A percentile compares a stretch with the other conserved stretches of the same genome.
Conservation (phyloP, 1,140 invertebrate species). For the Ylistrum balloti region DNA sequence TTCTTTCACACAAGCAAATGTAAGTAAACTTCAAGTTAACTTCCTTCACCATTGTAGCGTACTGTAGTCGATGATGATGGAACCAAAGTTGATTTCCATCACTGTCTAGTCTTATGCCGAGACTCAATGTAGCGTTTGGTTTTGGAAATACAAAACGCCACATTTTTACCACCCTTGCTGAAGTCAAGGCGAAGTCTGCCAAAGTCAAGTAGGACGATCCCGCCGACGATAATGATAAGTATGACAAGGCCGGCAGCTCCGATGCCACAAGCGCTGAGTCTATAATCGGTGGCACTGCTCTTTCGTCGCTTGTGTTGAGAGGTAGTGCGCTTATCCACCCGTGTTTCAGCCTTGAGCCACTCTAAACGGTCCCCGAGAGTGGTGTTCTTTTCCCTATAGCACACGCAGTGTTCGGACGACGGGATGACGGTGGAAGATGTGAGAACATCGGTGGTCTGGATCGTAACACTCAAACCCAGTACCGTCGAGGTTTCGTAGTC, state of each 20-base stretch:
- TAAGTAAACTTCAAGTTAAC: no score
- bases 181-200: constrained; percentile 22
- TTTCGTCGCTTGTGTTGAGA: constrained; percentile 1
- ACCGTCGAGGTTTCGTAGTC: neutral
- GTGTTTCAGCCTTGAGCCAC: neutral
- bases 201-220: constrained; percentile 6
- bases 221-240: neutral
- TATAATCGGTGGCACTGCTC: constrained; percentile 22
- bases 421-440: neutral
- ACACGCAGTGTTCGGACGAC: neutral
- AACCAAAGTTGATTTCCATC: no score
- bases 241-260: neutral
- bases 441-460: neutral
- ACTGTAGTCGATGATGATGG: no score
- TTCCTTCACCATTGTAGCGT: no score
- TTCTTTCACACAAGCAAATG: no score
- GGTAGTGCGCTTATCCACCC: neutral
- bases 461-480: neutral
- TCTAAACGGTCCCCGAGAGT: neutral
- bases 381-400: neutral
- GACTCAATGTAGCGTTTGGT: constrained; percentile 9
- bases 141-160: neutral
- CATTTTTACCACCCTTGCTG: neutral
- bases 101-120: neutral
- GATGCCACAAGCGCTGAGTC: neutral